A percentile compares a stretch with the other conserved stretches of the same genome.
Conservation (phyloP, 2,888 invertebrate species). For the Beris morrisii region DNA sequence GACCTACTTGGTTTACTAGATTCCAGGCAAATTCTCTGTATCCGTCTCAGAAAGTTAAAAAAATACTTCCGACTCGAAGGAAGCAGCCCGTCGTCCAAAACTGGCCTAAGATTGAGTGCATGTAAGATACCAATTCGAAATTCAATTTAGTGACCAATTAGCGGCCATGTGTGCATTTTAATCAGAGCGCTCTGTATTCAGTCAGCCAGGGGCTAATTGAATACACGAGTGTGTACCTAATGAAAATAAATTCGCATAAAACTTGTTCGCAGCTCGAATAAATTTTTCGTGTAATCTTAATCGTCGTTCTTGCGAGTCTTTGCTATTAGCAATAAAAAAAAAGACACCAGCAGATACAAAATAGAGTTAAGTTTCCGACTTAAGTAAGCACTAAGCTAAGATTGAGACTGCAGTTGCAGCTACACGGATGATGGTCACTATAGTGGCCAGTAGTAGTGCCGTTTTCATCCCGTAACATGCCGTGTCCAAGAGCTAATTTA, state of each 20-base stretch:
- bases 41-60: no score
- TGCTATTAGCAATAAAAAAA: slow-evolving; percentile 21
- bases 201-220: slow-evolving; percentile 27
- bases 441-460: no score
- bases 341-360: no score
- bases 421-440: no score
- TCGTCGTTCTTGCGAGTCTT: slow-evolving; percentile 25
- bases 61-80: no score
- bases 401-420: no score
- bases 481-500: slow-evolving; percentile 19
- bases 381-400: no score
- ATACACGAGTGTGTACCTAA: slow-evolving; percentile 23
- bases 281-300: slow-evolving; percentile 30
- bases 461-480: slow-evolving; percentile 4
- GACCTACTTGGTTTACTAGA: no score
- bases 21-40: no score
- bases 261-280: slow-evolving; percentile 18
- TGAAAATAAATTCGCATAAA: slow-evolving; percentile 13
- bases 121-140: slow-evolving; percentile 19
- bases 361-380: no score
- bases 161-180: slow-evolving; percentile 27
- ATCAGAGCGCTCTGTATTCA: slow-evolving; percentile 21
- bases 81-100: no score
- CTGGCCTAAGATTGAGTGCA: not conserved
- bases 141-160: slow-evolving; percentile 31